These are phyloP conservation scores for Borostomias antarcticus DNA, from an alignment of 2,797 vertebrate genomes.

Conservation along the genomic window DNA sequence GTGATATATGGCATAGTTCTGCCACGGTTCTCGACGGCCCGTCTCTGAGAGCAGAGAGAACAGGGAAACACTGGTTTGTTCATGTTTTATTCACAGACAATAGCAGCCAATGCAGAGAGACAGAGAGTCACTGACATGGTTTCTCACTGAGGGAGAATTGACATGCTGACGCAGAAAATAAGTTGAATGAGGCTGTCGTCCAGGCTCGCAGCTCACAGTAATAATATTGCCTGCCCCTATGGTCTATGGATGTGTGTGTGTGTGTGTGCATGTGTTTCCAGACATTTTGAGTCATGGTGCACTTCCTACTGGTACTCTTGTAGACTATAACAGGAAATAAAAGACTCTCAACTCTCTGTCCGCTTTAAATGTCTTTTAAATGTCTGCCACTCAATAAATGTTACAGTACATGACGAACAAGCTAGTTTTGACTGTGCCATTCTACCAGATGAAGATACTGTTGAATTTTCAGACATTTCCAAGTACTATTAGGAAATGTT, in stretches of 20 bases:
- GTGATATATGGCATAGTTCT: not conserved
- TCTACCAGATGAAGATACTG: too few relatives aligned
- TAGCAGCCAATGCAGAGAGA: not conserved
- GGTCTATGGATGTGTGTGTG: not conserved
- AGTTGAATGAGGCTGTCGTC: slow-evolving; percentile 13
- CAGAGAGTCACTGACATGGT: not conserved
- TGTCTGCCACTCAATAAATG: not conserved
- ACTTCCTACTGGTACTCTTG: not conserved
- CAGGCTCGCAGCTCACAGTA: not conserved
- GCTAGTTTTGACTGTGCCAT: too few relatives aligned
- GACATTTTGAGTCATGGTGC: not conserved
- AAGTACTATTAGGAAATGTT: too few relatives aligned
- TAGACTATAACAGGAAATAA: slow-evolving; percentile 18
- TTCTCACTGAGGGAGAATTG: not conserved
- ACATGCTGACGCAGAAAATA: slow-evolving; percentile 3
- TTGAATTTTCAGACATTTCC: too few relatives aligned
- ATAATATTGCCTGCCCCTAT: not conserved
- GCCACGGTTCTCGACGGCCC: too few relatives aligned
- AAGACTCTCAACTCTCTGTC: not conserved
- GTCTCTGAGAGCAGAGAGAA: not conserved
- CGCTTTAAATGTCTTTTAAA: not conserved
- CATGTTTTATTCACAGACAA: slow-evolving; percentile 14
- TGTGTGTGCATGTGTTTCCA: not conserved
- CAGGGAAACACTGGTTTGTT: not conserved
- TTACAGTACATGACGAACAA: too few relatives aligned